These are phyloP conservation scores for Sebastiscus albofasciatus DNA, from an alignment of 2,797 vertebrate genomes.

Conservation along the genomic window DNA sequence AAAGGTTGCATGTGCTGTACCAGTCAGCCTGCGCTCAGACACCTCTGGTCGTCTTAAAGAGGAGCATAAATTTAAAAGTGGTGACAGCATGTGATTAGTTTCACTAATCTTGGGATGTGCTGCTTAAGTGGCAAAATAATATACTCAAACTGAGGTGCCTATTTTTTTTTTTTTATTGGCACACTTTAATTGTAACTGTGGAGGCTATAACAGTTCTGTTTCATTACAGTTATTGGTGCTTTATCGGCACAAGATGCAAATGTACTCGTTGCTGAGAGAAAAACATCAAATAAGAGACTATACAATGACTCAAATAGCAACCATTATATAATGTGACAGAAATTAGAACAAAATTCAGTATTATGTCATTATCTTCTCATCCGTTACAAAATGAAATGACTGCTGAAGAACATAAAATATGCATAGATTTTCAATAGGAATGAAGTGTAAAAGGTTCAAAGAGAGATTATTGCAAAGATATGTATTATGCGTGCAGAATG, in stretches of 20 bases:
- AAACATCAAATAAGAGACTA: neutral
- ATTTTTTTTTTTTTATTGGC: conserved; percentile 36
- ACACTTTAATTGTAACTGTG: conserved; percentile 22
- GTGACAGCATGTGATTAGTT: conserved; percentile 56
- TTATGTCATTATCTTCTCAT: neutral
- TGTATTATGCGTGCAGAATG: neutral
- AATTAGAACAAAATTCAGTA: neutral
- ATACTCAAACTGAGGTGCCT: neutral
- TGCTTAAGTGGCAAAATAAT: conserved; percentile 39
- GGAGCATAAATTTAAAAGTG: conserved; percentile 30
- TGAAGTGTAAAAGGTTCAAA: neutral
- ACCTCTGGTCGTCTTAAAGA: conserved; percentile 15
- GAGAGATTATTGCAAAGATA: neutral
- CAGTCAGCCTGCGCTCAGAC: conserved; percentile 2
- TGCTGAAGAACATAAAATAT: neutral
- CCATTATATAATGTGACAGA: neutral
- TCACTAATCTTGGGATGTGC: conserved; percentile 14
- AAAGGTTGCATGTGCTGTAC: neutral
- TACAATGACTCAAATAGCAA: neutral
- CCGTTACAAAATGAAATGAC: neutral
- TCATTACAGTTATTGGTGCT: conserved; percentile 28
- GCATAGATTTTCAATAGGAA: neutral
- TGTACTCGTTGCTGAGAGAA: neutral
- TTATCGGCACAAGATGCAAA: conserved; percentile 12
- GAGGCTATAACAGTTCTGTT: conserved; percentile 3